A percentile compares a stretch with the other conserved stretches of the same genome.
These are phyloP conservation scores for Scelioninae gen. 1 DNA, from an alignment of 2,888 invertebrate genomes.

Conservation along the genomic window DNA sequence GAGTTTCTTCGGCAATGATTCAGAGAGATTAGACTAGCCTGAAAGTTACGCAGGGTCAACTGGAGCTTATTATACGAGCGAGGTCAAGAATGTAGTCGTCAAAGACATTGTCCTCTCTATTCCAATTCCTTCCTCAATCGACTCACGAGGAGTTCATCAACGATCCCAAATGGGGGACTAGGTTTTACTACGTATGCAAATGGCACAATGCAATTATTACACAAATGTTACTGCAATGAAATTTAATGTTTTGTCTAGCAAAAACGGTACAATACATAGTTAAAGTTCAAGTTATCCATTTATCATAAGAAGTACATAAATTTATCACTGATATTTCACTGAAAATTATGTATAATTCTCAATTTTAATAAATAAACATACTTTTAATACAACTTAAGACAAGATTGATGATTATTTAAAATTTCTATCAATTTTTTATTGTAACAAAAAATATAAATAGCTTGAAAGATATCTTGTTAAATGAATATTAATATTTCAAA, in stretches of 20 bases:
- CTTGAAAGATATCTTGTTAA: too few relatives aligned
- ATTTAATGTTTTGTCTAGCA: not conserved
- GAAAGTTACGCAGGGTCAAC: conserved; percentile 50
- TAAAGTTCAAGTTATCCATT: not conserved
- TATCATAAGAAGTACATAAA: too few relatives aligned
- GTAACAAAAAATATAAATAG: too few relatives aligned
- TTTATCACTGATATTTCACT: too few relatives aligned
- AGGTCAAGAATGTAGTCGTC: conserved; percentile 70
- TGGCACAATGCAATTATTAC: conserved; percentile 1
- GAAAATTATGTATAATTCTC: too few relatives aligned
- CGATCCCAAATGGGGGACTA: not conserved
- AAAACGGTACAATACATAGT: not conserved
- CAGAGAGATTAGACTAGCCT: conserved; percentile 52
- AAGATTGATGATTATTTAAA: too few relatives aligned
- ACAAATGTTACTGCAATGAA: not conserved
- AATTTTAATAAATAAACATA: too few relatives aligned
- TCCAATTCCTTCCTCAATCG: conserved; percentile 23
- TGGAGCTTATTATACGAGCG: conserved; percentile 66
- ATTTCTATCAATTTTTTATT: too few relatives aligned
- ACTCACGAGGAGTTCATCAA: conserved; percentile 9
- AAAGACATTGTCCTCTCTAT: conserved; percentile 53
- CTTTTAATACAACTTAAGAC: too few relatives aligned
- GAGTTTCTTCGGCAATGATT: conserved; percentile 51
- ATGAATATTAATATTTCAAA: too few relatives aligned
- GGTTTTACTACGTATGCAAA: not conserved